Conservation (phyloP, 2,888 invertebrate genomes). For the Archips xylosteana region DNA sequence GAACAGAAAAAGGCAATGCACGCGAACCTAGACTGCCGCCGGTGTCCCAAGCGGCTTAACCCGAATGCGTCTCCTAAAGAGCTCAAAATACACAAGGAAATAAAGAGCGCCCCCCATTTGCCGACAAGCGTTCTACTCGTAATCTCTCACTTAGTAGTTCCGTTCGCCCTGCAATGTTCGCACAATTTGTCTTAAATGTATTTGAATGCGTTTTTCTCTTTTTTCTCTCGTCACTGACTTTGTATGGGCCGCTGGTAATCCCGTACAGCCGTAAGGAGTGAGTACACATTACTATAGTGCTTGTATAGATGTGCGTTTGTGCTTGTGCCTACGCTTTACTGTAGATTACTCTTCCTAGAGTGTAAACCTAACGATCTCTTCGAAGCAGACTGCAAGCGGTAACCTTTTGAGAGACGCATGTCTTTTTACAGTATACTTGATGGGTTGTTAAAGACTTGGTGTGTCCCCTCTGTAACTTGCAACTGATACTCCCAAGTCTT, state of each 20-base stretch:
- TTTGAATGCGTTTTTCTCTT: conserved; percentile 87
- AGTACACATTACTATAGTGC: conserved; percentile 88
- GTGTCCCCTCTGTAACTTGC: conserved; percentile 58
- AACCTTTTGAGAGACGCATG: conserved; percentile 64
- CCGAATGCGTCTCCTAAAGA: conserved; percentile 78
- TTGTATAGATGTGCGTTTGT: conserved; percentile 82
- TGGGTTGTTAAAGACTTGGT: conserved; percentile 67
- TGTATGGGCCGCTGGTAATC: conserved; percentile 89
- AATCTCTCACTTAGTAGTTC: conserved; percentile 86
- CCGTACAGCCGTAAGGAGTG: conserved; percentile 88
- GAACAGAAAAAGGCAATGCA: conserved; percentile 79
- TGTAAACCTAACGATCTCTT: conserved; percentile 64
- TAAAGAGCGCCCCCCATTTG: conserved; percentile 74
- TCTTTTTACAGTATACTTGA: conserved; percentile 62
- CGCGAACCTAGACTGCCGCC: conserved; percentile 66
- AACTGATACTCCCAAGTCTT: conserved; percentile 65
- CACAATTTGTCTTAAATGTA: conserved; percentile 86
- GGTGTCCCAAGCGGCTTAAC: conserved; percentile 77
- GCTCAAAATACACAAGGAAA: conserved; percentile 80
- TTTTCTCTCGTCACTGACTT: conserved; percentile 88
- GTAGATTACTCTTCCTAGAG: conserved; percentile 79
- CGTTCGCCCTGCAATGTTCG: conserved; percentile 86
- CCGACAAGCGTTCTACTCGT: conserved; percentile 84
- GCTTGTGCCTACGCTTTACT: conserved; percentile 82
- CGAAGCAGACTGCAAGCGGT: conserved; percentile 82